Conservation (phyloP, 37 sponge, comb jelly and placozoan species). For the Corticium candelabrum region DNA sequence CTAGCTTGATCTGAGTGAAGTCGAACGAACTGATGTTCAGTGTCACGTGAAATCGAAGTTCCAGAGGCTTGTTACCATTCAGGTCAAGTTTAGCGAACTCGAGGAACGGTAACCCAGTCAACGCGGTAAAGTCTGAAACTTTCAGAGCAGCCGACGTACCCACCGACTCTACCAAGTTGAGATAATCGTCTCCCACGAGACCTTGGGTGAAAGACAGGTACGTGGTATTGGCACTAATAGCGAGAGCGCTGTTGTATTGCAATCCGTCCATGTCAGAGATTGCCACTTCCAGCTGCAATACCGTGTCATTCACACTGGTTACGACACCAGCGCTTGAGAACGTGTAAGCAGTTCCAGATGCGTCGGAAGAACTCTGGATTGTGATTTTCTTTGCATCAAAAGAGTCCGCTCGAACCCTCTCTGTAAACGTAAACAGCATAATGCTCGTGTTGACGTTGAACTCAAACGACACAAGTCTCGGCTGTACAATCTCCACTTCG, state of each 20-base stretch:
- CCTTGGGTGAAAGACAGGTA: not conserved
- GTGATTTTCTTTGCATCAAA: constrained; percentile 47
- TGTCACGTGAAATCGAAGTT: not conserved
- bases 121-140: not conserved
- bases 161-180: not conserved
- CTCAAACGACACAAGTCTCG: constrained; percentile 45
- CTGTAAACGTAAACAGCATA: constrained; percentile 52
- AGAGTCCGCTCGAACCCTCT: constrained; percentile 28
- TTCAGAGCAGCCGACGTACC: not conserved
- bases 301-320: not conserved
- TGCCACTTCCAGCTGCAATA: not conserved
- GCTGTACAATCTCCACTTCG: constrained; percentile 44
- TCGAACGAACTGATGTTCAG: constrained; percentile 42
- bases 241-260: not conserved
- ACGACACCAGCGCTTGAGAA: not conserved
- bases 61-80: not conserved
- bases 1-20: constrained; percentile 44
- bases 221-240: not conserved
- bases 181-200: not conserved
- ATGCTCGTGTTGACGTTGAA: constrained; percentile 46
- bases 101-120: not conserved
- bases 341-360: not conserved
- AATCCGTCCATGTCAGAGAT: not conserved
- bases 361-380: constrained; percentile 30
- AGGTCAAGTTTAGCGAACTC: not conserved